Base-by-base conservation (phyloP, 2,797 vertebrate species). In the Sebastes cheni region DNA sequence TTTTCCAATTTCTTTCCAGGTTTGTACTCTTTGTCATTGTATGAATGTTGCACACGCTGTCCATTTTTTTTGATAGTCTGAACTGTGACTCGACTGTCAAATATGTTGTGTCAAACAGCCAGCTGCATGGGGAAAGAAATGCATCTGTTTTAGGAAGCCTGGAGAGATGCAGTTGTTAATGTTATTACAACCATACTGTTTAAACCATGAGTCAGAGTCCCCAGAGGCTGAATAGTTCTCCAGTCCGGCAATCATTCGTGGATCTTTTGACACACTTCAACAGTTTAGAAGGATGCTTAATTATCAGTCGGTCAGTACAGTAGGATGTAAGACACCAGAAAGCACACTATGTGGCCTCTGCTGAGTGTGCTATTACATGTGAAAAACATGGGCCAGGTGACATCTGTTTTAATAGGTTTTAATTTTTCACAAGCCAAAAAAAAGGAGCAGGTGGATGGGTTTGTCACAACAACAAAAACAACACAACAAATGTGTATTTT, bases 1-100 rank as follows among this genome's bases (percentile, higher is more conserved):
- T 70, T 50, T 66, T 66, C 59, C 42, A 79, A 36, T 72, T 88
- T 83, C 55, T 64, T 72, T 79, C 59, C 82, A 89, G 92, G 88
- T 93, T 75, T 84, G 84, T 83, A 82, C 69, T 59, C 4, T 64
- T 46, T 71, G 62, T 34, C 68, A 36, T 67, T 59, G n/a, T 78
- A 73, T 67, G 29, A 82, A 68, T 83, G 59, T 77, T 77, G 42
- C 67, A 73, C 34, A 70, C 11, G 11, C n/a, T 78, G 60, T 42
- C 12, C 56, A 5, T 32, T 42, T 67, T n/a, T 23, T 72, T 30
- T 27, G 8, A n/a, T 32, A n/a, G n/a, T 16, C 27, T 10, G 32
- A 82, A 61, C 18, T 82, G 46, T 72, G 62, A 56, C 29, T 67
- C 39, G 46, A 79, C 25, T 83, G 52, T 82, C 60, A 75, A 60